phyloP scores from a whole-genome alignment of 2,113 vertebrate genomes.

The Embiotoca jacksoni region DNA sequence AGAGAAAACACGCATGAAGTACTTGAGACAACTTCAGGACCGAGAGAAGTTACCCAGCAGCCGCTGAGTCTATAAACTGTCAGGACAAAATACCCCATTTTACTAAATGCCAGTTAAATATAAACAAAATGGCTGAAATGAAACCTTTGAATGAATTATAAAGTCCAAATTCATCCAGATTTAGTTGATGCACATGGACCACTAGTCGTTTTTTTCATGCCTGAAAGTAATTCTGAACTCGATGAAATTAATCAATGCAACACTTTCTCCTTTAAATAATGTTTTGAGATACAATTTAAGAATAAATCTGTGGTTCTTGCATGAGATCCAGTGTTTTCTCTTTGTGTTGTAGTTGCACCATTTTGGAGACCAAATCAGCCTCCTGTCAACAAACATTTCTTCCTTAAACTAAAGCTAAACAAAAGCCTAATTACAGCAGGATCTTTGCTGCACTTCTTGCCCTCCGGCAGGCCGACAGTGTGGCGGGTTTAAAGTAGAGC shows the following conservation, averaged over 20 bases:
- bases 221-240: too few relatives aligned
- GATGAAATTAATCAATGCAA: too few relatives aligned
- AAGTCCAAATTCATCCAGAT: too few relatives aligned
- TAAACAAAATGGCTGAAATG: too few relatives aligned
- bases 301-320: background rate
- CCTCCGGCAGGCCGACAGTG: constrained; percentile 13
- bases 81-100: background rate
- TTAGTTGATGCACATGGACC: too few relatives aligned
- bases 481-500: constrained; percentile 36
- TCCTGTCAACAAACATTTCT: background rate
- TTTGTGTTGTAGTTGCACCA: background rate
- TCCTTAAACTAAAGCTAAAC: background rate
- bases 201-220: too few relatives aligned
- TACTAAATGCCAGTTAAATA: too few relatives aligned
- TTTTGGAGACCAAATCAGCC: background rate
- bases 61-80: background rate
- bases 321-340: too few relatives aligned
- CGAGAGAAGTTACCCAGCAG: background rate
- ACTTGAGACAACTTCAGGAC: background rate
- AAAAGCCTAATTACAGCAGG: background rate
- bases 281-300: background rate
- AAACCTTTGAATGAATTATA: too few relatives aligned
- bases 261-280: too few relatives aligned
- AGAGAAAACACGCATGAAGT: background rate
- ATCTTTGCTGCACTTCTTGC: background rate